phyloP scores from a whole-genome alignment of 2,113 vertebrate genomes.

The Cervus canadensis region DNA sequence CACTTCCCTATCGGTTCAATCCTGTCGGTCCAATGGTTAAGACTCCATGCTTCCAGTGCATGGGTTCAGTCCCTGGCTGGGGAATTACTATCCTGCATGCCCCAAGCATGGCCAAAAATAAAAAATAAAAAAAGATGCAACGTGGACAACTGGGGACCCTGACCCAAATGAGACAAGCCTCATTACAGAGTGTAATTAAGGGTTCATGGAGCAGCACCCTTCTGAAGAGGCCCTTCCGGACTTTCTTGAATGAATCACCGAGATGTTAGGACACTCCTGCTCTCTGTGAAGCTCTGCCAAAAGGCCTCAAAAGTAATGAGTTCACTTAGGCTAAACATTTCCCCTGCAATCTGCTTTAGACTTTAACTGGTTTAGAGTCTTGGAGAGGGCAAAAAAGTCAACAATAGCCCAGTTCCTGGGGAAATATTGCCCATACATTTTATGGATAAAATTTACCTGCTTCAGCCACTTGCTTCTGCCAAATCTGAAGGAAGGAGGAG shows the following conservation, averaged over 20 bases:
- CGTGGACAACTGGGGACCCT: background rate
- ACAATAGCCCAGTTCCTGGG: background rate
- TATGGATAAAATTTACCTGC: background rate
- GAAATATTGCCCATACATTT: background rate
- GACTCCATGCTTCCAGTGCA: background rate
- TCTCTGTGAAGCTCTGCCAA: background rate
- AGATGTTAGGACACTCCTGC: background rate
- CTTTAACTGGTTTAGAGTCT: background rate
- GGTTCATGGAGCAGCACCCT: background rate
- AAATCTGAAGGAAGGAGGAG: background rate
- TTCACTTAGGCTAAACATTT: background rate
- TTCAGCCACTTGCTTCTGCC: accelerated
- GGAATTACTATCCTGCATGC: background rate
- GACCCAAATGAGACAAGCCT: background rate
- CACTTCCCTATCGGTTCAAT: background rate
- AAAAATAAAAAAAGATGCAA: background rate
- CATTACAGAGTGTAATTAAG: background rate
- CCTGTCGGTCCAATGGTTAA: background rate
- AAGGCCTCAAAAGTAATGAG: slow-evolving; percentile 44
- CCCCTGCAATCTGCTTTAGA: background rate
- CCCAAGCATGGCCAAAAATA: background rate
- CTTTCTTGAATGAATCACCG: slow-evolving; percentile 5
- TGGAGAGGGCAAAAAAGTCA: background rate
- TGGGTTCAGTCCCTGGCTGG: background rate
- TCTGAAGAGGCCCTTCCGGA: background rate